Conservation (phyloP, 1,140 invertebrate species). For the Zaprionus tsacasi region DNA sequence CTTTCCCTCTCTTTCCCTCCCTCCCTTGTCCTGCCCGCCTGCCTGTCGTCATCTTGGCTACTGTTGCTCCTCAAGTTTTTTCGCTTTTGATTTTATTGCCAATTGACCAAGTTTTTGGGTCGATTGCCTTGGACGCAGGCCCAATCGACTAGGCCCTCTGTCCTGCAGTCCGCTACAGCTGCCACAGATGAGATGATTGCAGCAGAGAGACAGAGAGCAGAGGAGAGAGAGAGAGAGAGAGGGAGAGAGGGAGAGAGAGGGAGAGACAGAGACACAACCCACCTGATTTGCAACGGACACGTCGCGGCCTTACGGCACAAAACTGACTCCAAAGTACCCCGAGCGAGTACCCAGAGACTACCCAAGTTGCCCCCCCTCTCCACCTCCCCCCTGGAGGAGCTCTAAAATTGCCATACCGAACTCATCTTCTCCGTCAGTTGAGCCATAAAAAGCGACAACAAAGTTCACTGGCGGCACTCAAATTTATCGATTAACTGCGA, state of each 20-base stretch:
- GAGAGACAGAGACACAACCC: background rate
- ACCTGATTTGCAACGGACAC: constrained; percentile 45
- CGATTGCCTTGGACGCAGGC: constrained; percentile 58
- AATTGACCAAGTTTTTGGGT: constrained; percentile 80
- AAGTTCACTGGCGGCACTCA: constrained; percentile 22
- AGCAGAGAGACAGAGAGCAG: background rate
- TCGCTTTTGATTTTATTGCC: constrained; percentile 82
- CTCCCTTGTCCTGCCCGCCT: background rate
- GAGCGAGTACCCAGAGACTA: background rate
- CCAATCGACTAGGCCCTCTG: background rate
- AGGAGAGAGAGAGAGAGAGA: background rate
- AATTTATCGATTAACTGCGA: constrained; percentile 32
- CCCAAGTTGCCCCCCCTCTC: background rate
- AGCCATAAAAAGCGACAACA: constrained; percentile 41
- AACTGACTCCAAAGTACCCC: constrained; percentile 4
- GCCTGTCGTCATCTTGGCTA: constrained; percentile 31
- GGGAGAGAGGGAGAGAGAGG: too few species aligned
- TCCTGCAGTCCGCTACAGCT: constrained; percentile 45
- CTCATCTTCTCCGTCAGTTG: background rate
- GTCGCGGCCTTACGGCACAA: constrained; percentile 20
- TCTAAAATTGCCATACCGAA: constrained; percentile 6
- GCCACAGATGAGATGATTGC: constrained; percentile 58
- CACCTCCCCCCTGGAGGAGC: background rate
- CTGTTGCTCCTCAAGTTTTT: constrained; percentile 69
- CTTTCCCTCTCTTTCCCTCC: constrained; percentile 36